These are phyloP conservation scores for Drosophila simulans DNA, from an alignment of 1,140 invertebrate species.

Conservation along the genomic window DNA sequence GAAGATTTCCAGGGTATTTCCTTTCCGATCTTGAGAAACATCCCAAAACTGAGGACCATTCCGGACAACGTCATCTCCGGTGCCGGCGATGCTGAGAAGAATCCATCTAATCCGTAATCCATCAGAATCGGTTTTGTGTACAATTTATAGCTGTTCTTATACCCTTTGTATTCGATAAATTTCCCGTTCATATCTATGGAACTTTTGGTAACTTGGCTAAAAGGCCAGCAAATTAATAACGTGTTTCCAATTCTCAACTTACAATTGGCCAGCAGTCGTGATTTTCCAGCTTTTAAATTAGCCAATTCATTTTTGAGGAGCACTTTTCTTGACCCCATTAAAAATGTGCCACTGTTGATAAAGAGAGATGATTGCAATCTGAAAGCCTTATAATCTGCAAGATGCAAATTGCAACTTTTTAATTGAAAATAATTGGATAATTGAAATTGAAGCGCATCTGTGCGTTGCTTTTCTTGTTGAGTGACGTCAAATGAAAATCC, in stretches of 20 bases:
- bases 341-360: not conserved
- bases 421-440: slow-evolving; percentile 59
- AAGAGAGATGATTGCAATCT: not conserved
- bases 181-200: slow-evolving; percentile 17
- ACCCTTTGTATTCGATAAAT: slow-evolving; percentile 31
- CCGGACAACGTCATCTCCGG: slow-evolving; percentile 40
- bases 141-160: not conserved
- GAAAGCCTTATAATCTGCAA: slow-evolving; percentile 14
- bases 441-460: slow-evolving; percentile 38
- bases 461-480: slow-evolving; percentile 29
- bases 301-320: not conserved
- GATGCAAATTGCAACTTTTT: slow-evolving; percentile 6
- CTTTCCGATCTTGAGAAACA: not conserved
- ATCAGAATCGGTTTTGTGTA: slow-evolving; percentile 19
- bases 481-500: slow-evolving; percentile 6
- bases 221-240: slow-evolving; percentile 24
- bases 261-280: slow-evolving; percentile 7
- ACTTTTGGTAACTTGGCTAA: slow-evolving; percentile 3
- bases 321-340: not conserved
- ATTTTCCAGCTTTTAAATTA: slow-evolving; percentile 12
- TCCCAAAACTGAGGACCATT: slow-evolving; percentile 16
- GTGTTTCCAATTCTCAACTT: not conserved
- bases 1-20: slow-evolving; percentile 32
- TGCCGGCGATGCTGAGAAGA: slow-evolving; percentile 59
- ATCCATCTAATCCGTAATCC: slow-evolving; percentile 17